These are phyloP conservation scores for Dorcus hopei DNA, from an alignment of 2,888 invertebrate genomes.

Conservation along the genomic window DNA sequence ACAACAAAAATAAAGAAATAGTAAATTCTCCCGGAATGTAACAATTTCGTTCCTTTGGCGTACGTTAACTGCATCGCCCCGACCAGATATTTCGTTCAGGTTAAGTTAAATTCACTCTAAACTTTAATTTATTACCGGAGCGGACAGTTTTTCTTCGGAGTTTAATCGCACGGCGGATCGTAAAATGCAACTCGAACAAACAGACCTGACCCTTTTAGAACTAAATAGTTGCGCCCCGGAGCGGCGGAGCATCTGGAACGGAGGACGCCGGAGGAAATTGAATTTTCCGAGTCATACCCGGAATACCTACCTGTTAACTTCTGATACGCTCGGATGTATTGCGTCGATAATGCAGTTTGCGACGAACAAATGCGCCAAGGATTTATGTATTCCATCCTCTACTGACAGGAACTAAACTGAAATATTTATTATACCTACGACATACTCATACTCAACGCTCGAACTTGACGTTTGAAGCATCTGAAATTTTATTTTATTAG, in stretches of 20 bases:
- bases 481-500: no score
- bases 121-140: neutral
- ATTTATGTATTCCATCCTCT: no score
- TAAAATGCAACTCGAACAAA: constrained; percentile 16
- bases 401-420: no score
- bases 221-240: constrained; percentile 26
- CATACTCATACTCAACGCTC: no score
- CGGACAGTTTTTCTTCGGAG: neutral
- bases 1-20: no score
- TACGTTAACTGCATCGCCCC: no score
- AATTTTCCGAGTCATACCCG: constrained; percentile 25
- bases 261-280: constrained; percentile 28
- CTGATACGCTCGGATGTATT: neutral
- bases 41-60: no score
- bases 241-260: constrained; percentile 25
- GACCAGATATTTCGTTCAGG: neutral
- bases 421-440: no score
- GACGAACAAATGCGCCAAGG: no score
- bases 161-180: constrained; percentile 1
- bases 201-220: constrained; percentile 25
- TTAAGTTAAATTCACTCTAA: neutral
- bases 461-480: no score
- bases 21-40: no score
- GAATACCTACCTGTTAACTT: constrained; percentile 24
- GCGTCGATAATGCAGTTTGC: neutral